phyloP scores from a whole-genome alignment of 2,113 vertebrate genomes.

The Noturus placidus region DNA sequence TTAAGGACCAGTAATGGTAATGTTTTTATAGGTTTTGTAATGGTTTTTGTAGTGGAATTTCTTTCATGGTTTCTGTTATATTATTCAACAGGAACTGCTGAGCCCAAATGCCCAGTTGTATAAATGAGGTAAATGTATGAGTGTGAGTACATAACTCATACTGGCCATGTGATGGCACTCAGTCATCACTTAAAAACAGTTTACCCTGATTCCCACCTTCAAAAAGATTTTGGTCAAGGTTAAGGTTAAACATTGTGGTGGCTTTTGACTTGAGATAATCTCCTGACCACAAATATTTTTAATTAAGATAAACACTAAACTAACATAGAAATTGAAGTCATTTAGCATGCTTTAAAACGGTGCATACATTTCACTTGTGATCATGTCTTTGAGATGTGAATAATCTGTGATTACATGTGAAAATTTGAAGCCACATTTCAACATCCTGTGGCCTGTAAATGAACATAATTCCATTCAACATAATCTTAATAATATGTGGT shows the following conservation, averaged over 20 bases:
- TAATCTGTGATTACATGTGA: not conserved
- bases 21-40: no score
- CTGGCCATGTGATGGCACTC: constrained; percentile 7
- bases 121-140: not conserved
- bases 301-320: not conserved
- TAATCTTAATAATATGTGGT: not conserved
- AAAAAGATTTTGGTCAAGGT: not conserved
- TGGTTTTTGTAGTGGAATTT: no score
- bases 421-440: not conserved
- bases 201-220: not conserved
- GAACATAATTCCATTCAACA: not conserved
- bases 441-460: not conserved
- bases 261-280: not conserved
- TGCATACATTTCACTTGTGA: no score
- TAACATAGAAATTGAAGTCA: not conserved
- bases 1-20: no score
- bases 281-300: not conserved
- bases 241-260: not conserved
- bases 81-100: no score
- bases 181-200: not conserved
- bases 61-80: no score
- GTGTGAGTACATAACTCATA: not conserved
- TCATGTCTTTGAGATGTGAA: not conserved
- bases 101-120: not conserved
- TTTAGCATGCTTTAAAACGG: not conserved